Evolutionary conservation across 1,140 invertebrate species (phyloP), one percentile per base, ranked within the genome.

Genomic region (Pristionchus pacificus): DNA sequence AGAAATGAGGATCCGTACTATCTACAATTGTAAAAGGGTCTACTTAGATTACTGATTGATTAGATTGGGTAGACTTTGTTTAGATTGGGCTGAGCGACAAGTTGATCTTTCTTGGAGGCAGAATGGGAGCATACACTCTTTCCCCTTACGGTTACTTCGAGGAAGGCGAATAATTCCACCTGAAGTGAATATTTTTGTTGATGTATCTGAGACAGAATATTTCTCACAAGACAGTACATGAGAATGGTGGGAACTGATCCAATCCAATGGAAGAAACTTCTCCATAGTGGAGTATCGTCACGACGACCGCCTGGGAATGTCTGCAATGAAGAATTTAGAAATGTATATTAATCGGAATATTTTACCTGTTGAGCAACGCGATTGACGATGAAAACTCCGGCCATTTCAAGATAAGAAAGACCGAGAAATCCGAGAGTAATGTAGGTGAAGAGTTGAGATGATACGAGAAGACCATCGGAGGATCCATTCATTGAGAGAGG

Each of bases 91-190:
- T n/a, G n/a, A n/a, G 63, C 27, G 31, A 74, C 57, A 2, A 76
- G 55, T 32, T 77, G 72, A 24, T 77, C 75, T 58, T 77, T 77
- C 68, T 77, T 77, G 14, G 74, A 77, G 1, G 77, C 72, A 0
- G 32, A 49, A 60, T 77, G 77, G 25, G 67, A 77, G 59, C 77
- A 77, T 28, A 79, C 77, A 27, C 38, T 68, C 59, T 77, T 77
- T n/a, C 77, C 77, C 1, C 77, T 69, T 15, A 77, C 29, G 2
- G 74, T 75, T 1, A 77, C 68, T 61, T 77, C 77, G 6, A 68
- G 62, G 33, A 77, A 78, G 13, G 74, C 77, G 59, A 60, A 25
- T 19, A 78, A 31, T 60, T 79, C 76, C 6, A 77, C 38, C 38
- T 49, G 19, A 49, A n/a, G n/a, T n/a, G n/a, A 49, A 10, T 19